Percentiles rank a stretch among this genome's conserved stretches.
These are phyloP conservation scores for Pachydiplax longipennis DNA, from an alignment of 2,888 invertebrate species.

Conservation along the genomic window DNA sequence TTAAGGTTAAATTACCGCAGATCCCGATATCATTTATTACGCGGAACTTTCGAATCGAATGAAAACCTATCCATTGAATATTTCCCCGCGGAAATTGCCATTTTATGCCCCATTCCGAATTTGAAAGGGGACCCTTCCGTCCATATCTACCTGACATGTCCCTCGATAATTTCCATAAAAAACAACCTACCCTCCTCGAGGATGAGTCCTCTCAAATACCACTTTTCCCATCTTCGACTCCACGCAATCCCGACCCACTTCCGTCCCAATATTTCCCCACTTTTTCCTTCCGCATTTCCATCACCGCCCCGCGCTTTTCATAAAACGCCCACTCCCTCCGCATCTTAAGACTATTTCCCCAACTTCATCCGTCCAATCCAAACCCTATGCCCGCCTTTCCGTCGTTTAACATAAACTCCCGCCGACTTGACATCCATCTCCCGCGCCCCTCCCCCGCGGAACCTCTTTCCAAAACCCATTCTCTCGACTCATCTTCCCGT, in stretches of 20 bases:
- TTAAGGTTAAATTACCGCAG: too few relatives aligned
- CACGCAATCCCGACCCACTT: background rate
- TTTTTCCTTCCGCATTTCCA: background rate
- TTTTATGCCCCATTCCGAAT: background rate
- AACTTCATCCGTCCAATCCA: background rate
- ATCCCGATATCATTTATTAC: too few relatives aligned
- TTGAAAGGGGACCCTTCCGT: background rate
- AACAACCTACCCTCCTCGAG: background rate
- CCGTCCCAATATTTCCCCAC: background rate
- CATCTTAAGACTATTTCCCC: background rate
- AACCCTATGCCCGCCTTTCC: background rate
- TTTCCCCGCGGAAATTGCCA: background rate
- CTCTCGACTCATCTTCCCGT: background rate
- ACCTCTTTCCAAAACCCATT: background rate
- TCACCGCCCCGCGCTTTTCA: background rate
- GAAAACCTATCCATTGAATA: too few relatives aligned
- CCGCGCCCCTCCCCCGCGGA: background rate
- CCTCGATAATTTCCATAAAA: background rate
- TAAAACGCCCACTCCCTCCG: background rate
- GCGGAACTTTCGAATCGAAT: too few relatives aligned
- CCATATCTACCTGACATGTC: background rate
- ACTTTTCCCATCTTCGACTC: background rate
- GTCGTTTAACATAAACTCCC: background rate
- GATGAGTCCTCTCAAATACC: background rate
- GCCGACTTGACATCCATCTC: conserved; percentile 2